A percentile compares a stretch with the other conserved stretches of the same genome.
phyloP scores from a whole-genome alignment of 2,113 vertebrate species.

The Phodopus roborovskii region DNA sequence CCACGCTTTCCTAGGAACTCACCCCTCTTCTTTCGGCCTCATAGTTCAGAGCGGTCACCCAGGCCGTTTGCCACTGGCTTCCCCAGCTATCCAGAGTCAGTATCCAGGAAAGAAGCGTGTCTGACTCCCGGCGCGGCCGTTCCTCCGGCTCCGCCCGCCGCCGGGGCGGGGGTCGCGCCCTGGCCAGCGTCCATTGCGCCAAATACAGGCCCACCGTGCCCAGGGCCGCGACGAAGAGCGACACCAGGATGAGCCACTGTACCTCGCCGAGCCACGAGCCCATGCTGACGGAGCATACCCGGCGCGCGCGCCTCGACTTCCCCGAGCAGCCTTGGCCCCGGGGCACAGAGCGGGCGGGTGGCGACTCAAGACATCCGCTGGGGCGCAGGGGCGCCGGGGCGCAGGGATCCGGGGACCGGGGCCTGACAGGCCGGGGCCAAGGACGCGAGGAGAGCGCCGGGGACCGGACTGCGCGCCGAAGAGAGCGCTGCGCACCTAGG shows the following conservation, averaged over 20 bases:
- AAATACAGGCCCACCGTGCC: conserved; percentile 91
- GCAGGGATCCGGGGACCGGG: not conserved
- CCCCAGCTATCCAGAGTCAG: conserved; percentile 92
- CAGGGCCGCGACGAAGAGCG: conserved; percentile 92
- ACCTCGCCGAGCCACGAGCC: conserved; percentile 87
- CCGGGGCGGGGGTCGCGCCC: conserved; percentile 6
- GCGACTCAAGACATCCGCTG: conserved; percentile 59
- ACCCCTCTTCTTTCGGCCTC: conserved; percentile 88
- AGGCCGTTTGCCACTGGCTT: conserved; percentile 91
- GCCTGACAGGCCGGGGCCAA: not conserved
- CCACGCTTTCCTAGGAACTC: conserved; percentile 73
- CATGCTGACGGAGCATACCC: conserved; percentile 85
- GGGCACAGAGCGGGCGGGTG: not conserved
- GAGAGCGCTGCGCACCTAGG: conserved; percentile 13
- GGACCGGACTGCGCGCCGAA: not conserved
- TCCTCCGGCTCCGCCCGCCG: conserved; percentile 27
- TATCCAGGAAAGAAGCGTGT: conserved; percentile 91
- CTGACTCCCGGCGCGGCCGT: conserved; percentile 78
- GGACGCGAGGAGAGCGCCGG: not conserved
- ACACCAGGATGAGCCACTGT: conserved; percentile 91
- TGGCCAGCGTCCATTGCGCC: conserved; percentile 88
- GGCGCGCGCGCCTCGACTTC: conserved; percentile 70
- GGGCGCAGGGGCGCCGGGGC: not conserved
- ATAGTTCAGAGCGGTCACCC: conserved; percentile 90
- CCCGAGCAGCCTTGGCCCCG: conserved; percentile 50